Evolutionary conservation across 2,888 invertebrate species (phyloP), one percentile per base, ranked within the genome.

Genomic region (Nemotelus pantherinus): DNA sequence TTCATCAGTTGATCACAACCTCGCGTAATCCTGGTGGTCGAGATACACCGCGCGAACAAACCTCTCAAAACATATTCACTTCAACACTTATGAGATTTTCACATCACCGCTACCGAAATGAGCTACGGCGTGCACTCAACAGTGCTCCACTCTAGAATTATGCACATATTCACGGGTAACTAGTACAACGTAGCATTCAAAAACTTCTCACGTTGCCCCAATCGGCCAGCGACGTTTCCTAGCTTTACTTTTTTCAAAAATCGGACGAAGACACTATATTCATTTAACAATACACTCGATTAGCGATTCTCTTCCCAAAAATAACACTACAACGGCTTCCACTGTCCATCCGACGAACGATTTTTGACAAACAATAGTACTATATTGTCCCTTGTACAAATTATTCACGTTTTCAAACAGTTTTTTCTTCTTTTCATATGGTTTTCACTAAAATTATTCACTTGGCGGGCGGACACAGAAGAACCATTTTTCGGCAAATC

Each of bases 401-500:
- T 43, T 70, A 55, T 70, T 41, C 70, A 70, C 55, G 41, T 53
- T 55, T 70, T 43, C 53, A 47, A 47, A 10, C n/a, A 2, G 39
- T 72, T 72, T 57, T 25, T 45, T 45, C 25, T 25, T n/a, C 45
- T 70, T 70, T 65, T 65, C 45, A 2, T 6, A 57, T 10, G n/a
- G 43, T 74, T 74, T 74, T 68, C 68, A 68, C 55, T 60, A 45
- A 74, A 53, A 44, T 63, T 63, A 63, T 53, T 41, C 2, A 44
- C 48, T 41, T 63, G 60, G 44, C 55, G 57, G 74, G 74, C 45
- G 74, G 74, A 55, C 55, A 55, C 44, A 48, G 71, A 72, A 72
- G 63, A 74, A n/a, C n/a, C n/a, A n/a, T n/a, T 74, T 74, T 74
- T 74, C 74, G 74, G 60, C 60, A 74, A 74, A 74, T 74, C 74